Conservation (phyloP, 2,113 vertebrate species). For the Sceloporus tristichus region DNA sequence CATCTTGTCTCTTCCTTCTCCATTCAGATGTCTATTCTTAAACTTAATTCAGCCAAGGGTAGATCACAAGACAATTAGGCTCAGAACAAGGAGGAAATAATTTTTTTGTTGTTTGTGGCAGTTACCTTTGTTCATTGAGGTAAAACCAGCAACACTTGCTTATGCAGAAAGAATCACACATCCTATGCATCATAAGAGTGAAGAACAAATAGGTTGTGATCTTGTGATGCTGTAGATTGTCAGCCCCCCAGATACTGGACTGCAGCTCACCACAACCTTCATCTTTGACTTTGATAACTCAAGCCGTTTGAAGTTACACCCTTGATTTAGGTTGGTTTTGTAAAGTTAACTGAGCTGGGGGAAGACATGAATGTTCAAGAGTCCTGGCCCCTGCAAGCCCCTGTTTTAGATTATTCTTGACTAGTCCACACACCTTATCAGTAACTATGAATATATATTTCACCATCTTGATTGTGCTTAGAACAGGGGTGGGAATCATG, state of each 20-base stretch:
- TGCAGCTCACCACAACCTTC: too few species aligned
- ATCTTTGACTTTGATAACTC: too few species aligned
- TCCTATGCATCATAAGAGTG: background rate
- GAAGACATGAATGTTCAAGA: background rate
- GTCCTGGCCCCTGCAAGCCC: background rate
- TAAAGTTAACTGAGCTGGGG: background rate
- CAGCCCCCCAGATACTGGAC: background rate
- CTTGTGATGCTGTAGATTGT: background rate
- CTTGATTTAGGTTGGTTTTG: background rate
- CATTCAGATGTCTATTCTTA: background rate
- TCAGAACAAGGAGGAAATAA: background rate
- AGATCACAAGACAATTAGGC: background rate
- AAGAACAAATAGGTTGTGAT: background rate
- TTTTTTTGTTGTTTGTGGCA: background rate
- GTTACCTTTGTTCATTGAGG: background rate
- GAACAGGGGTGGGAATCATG: too few species aligned
- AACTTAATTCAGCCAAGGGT: background rate
- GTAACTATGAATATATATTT: background rate
- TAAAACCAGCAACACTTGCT: background rate
- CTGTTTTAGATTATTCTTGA: background rate
- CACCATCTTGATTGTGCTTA: background rate
- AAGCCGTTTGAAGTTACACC: too few species aligned
- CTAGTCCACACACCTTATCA: background rate
- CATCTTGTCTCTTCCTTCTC: background rate
- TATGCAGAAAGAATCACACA: constrained; percentile 1